Evolutionary conservation across 2,113 vertebrate species (phyloP).

Genomic region (Phyllopteryx taeniolatus): DNA sequence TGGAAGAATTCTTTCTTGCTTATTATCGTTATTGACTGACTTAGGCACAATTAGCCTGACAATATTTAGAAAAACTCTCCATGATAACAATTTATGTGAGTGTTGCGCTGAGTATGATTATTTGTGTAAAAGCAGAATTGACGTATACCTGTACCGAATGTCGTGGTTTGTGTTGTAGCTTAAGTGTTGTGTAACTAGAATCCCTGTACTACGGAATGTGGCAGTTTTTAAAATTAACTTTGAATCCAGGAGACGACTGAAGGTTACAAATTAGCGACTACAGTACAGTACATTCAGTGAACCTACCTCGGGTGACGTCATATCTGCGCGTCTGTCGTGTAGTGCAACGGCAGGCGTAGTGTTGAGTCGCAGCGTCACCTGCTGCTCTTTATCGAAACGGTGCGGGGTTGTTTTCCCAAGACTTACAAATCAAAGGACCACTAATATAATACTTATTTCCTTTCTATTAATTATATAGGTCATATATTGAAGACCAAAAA

Average conservation of each 20-base stretch:
- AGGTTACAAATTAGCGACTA: not conserved
- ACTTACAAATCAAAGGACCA: not conserved
- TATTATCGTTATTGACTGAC: too few relatives aligned
- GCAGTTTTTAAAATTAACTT: not conserved
- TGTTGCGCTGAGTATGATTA: not conserved
- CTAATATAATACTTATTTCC: too few relatives aligned
- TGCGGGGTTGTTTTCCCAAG: not conserved
- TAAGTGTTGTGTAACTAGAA: not conserved
- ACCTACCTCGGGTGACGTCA: not conserved
- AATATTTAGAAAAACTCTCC: too few relatives aligned
- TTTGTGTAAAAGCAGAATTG: not conserved
- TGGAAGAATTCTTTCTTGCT: too few relatives aligned
- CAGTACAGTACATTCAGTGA: not conserved
- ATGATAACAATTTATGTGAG: too few relatives aligned
- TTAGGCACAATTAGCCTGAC: too few relatives aligned
- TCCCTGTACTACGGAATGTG: not conserved
- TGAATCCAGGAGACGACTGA: not conserved
- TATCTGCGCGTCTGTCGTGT: not conserved
- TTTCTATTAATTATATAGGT: not conserved
- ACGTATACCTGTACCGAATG: not conserved
- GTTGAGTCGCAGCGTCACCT: constrained; percentile 33
- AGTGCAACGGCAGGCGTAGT: too few relatives aligned
- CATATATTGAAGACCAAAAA: not conserved
- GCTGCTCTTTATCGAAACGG: not conserved
- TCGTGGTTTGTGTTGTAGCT: not conserved